Evolutionary conservation across 2,888 invertebrate genomes (phyloP).

Genomic region (Drosophila lutescens): DNA sequence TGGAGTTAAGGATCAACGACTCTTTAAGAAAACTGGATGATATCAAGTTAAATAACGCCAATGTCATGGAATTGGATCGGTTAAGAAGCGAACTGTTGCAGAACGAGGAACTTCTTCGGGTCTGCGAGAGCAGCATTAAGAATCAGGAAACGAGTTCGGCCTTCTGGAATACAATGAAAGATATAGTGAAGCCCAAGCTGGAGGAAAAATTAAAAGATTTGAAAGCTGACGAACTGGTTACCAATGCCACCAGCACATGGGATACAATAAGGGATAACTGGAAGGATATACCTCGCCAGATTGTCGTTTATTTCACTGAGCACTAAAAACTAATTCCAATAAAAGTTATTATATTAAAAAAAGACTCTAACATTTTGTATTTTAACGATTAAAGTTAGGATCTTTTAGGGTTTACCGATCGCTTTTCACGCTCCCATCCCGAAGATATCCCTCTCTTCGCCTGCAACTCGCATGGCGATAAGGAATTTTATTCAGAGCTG

Average conservation of each 20-base stretch:
- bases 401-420: too few species aligned
- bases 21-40: neutral
- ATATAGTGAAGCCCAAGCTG: neutral
- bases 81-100: neutral
- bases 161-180: neutral
- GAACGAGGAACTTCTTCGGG: neutral
- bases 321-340: neutral
- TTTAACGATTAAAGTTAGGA: too few species aligned
- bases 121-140: neutral
- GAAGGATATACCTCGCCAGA: constrained; percentile 6
- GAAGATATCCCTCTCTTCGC: constrained; percentile 1
- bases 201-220: neutral
- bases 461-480: constrained; percentile 59
- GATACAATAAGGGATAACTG: neutral
- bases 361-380: too few species aligned
- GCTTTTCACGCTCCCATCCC: constrained; percentile 15
- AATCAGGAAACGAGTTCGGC: neutral
- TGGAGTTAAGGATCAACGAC: neutral
- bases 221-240: neutral
- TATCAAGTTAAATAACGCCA: neutral
- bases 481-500: constrained; percentile 71
- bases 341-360: too few species aligned
- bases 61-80: neutral
- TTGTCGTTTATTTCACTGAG: neutral
- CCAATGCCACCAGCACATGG: neutral